These are phyloP conservation scores for Apogon hyalosoma DNA, from an alignment of 2,797 vertebrate genomes.

Conservation along the genomic window DNA sequence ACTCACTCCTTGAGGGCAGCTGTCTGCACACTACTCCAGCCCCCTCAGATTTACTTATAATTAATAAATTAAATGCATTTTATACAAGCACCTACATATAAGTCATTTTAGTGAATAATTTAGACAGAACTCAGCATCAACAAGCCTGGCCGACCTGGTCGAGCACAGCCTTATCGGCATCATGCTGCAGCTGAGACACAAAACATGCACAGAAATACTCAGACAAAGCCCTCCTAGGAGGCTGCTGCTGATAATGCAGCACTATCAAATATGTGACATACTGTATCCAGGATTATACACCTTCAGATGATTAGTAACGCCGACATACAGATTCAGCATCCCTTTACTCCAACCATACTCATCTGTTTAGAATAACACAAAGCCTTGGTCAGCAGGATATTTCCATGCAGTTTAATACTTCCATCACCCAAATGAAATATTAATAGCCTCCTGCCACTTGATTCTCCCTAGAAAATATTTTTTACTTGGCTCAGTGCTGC, in stretches of 20 bases:
- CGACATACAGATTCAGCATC: neutral
- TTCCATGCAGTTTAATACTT: neutral
- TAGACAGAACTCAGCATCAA: neutral
- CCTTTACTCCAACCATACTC: neutral
- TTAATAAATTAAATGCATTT: neutral
- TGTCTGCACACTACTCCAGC: conserved; percentile 1
- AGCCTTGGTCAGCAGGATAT: neutral
- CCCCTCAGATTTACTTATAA: neutral
- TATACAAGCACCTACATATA: neutral
- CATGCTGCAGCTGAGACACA: conserved; percentile 1
- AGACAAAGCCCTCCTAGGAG: neutral
- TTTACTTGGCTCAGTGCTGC: no score
- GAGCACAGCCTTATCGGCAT: neutral
- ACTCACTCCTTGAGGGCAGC: conserved; percentile 24
- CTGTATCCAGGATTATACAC: neutral
- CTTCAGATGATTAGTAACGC: neutral
- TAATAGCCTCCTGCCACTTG: neutral
- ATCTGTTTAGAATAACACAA: neutral
- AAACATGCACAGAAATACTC: neutral
- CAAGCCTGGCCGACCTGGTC: neutral
- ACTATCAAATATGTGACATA: neutral
- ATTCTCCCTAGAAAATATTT: no score
- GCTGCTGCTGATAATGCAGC: conserved; percentile 1
- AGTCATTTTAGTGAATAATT: conserved; percentile 1
- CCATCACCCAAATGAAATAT: neutral